These are phyloP conservation scores for Eurystomus gularis DNA, from an alignment of 2,113 vertebrate species.

Conservation along the genomic window DNA sequence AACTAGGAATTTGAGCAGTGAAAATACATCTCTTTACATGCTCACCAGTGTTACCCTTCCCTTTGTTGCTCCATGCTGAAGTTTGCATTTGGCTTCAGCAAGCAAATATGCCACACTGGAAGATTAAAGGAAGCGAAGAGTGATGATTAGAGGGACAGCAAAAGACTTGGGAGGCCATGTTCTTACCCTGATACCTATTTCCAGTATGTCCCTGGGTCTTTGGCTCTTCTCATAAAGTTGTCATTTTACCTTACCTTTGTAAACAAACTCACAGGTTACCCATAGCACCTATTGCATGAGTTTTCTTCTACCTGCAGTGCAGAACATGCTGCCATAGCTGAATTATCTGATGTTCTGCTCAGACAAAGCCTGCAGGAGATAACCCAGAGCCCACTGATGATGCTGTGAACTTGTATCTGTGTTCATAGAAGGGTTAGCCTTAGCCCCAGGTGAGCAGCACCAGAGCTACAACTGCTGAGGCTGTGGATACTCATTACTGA, in stretches of 20 bases:
- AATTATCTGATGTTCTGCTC: neutral
- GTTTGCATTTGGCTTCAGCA: neutral
- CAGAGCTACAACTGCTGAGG: neutral
- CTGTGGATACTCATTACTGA: neutral
- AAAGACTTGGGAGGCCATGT: neutral
- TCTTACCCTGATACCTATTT: neutral
- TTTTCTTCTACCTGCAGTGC: neutral
- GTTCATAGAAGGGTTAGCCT: neutral
- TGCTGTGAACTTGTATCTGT: neutral
- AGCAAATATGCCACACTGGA: neutral
- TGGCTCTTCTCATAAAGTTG: neutral
- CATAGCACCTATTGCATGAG: fast-evolving
- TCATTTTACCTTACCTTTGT: neutral
- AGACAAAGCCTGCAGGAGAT: neutral
- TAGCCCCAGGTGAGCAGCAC: neutral
- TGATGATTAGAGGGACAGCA: neutral
- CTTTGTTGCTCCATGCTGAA: neutral
- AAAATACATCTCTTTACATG: neutral
- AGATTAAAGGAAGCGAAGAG: neutral
- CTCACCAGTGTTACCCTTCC: neutral
- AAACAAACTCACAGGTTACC: neutral
- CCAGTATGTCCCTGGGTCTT: neutral
- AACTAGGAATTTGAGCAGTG: neutral
- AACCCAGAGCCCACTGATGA: fast-evolving
- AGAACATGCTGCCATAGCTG: neutral